These are phyloP conservation scores for Tachysurus vachellii DNA, from an alignment of 2,113 vertebrate genomes.

Conservation along the genomic window DNA sequence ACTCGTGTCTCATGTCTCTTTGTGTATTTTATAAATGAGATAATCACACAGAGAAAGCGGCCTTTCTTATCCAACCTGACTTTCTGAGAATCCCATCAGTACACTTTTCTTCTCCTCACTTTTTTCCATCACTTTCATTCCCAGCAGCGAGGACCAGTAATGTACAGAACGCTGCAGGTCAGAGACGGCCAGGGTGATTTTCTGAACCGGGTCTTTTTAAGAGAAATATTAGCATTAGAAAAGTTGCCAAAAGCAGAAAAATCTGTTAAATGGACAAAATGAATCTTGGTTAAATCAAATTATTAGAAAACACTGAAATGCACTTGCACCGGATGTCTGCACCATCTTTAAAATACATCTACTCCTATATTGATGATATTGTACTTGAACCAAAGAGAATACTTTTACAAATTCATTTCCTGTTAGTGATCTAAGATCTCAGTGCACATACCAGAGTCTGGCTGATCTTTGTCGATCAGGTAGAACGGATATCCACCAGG, in stretches of 20 bases:
- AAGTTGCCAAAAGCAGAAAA: not conserved
- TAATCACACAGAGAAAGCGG: not conserved
- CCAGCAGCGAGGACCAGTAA: constrained; percentile 87
- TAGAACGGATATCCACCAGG: constrained; percentile 93
- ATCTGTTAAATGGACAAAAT: not conserved
- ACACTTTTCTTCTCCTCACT: constrained; percentile 79
- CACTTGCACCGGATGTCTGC: not conserved
- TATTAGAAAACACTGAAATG: not conserved
- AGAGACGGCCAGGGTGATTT: constrained; percentile 89
- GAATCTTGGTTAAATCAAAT: not conserved
- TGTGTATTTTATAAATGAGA: not conserved
- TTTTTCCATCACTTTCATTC: constrained; percentile 87
- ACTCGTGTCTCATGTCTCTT: no score
- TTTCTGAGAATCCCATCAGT: constrained; percentile 84
- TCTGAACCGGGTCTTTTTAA: constrained; percentile 85
- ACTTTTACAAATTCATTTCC: not conserved
- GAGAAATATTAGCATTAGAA: not conserved
- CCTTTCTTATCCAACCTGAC: constrained; percentile 73
- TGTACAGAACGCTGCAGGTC: constrained; percentile 81
- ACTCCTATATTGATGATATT: not conserved
- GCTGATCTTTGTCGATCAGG: constrained; percentile 79
- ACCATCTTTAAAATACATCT: not conserved
- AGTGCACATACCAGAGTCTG: constrained; percentile 72
- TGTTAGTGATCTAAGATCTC: not conserved
- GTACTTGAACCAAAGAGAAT: not conserved